Conservation (phyloP, 1,140 invertebrate genomes). For the Drosophila virilis region DNA sequence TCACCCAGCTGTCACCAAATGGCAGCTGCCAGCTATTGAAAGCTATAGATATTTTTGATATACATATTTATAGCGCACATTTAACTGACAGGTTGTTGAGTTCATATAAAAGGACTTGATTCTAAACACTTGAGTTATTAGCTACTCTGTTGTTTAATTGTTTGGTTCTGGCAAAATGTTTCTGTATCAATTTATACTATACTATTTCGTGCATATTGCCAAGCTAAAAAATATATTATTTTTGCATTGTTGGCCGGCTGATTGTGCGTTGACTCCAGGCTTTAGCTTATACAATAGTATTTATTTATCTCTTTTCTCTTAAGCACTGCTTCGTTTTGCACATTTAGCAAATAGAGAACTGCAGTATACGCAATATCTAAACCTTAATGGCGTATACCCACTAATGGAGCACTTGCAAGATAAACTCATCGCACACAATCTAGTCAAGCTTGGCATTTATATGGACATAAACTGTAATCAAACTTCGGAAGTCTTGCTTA, state of each 20-base stretch:
- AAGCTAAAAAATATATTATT: conserved; percentile 58
- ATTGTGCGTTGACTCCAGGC: conserved; percentile 38
- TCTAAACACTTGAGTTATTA: conserved; percentile 30
- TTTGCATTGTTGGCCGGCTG: conserved; percentile 54
- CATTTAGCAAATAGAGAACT: conserved; percentile 19
- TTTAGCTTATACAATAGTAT: neutral
- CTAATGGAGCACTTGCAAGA: conserved; percentile 8
- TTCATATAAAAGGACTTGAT: conserved; percentile 48
- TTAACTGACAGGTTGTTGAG: conserved; percentile 26
- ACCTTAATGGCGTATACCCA: conserved; percentile 4
- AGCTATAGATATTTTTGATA: conserved; percentile 15
- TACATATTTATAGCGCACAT: conserved; percentile 18
- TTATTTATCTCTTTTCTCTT: conserved; percentile 5
- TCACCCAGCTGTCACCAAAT: conserved; percentile 39
- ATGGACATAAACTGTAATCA: conserved; percentile 67
- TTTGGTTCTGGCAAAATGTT: conserved; percentile 36
- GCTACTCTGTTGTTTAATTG: conserved; percentile 36
- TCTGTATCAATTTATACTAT: conserved; percentile 51
- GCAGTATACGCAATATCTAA: conserved; percentile 50
- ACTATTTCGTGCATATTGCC: conserved; percentile 62
- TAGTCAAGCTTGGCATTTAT: conserved; percentile 57
- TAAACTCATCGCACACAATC: conserved; percentile 30
- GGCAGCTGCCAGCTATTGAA: neutral
- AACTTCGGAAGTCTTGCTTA: conserved; percentile 42
- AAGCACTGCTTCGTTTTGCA: conserved; percentile 52